Conservation (phyloP, 2,113 vertebrate species). For the Delphinus delphis region DNA sequence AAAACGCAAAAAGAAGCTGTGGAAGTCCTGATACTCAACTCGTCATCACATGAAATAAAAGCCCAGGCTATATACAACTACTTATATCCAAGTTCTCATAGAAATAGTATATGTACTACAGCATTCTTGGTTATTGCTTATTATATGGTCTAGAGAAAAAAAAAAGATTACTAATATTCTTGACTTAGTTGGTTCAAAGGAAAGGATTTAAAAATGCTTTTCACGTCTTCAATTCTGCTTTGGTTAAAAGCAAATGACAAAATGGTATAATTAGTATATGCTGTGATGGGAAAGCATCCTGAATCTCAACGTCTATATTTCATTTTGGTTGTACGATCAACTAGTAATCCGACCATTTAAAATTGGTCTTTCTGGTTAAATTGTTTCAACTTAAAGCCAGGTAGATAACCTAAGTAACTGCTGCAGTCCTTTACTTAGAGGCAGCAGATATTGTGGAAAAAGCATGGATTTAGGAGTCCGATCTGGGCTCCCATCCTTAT, state of each 20-base stretch:
- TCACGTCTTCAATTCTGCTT: background rate
- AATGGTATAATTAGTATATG: background rate
- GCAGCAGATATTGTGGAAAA: background rate
- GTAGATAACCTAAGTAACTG: background rate
- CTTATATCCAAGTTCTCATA: background rate
- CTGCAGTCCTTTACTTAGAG: background rate
- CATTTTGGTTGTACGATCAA: background rate
- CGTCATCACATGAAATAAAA: background rate
- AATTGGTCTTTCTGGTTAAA: background rate
- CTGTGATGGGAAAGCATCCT: background rate
- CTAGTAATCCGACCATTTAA: background rate
- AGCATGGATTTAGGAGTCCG: background rate
- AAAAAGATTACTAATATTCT: background rate
- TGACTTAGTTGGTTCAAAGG: background rate
- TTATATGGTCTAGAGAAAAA: background rate
- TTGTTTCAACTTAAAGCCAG: background rate
- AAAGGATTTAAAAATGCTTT: constrained; percentile 6
- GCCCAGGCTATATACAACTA: background rate
- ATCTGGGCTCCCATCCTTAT: background rate
- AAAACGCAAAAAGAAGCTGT: constrained; percentile 1
- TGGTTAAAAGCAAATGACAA: background rate
- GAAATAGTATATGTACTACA: background rate
- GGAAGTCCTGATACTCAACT: background rate
- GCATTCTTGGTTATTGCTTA: background rate
- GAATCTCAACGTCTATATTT: background rate